phyloP scores from a whole-genome alignment of 1,140 invertebrate genomes.

The Hyles euphorbiae region DNA sequence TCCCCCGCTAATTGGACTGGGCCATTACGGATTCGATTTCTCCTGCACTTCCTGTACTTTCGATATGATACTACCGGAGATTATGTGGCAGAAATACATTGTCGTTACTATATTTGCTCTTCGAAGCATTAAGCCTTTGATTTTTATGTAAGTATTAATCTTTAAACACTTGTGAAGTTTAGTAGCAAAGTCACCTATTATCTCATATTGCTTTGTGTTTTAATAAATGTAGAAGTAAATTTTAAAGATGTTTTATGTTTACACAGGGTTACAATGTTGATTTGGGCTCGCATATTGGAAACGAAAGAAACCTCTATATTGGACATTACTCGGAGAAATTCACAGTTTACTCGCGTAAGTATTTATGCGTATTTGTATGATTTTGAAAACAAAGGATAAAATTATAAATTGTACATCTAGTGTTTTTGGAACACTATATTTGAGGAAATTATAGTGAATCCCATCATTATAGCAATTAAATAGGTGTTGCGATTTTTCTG shows the following conservation, averaged over 20 bases:
- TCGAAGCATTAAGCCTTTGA: slow-evolving; percentile 44
- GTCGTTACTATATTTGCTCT: slow-evolving; percentile 40
- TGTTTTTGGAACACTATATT: too few relatives aligned
- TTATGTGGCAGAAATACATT: slow-evolving; percentile 34
- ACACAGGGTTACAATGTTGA: slow-evolving; percentile 45
- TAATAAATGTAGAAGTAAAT: too few relatives aligned
- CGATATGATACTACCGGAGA: slow-evolving; percentile 42
- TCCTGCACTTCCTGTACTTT: slow-evolving; percentile 43
- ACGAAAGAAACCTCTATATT: slow-evolving; percentile 19
- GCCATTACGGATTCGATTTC: slow-evolving; percentile 43
- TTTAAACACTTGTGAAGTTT: too few relatives aligned
- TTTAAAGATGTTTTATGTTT: slow-evolving; percentile 5
- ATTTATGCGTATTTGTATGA: too few relatives aligned
- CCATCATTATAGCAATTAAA: too few relatives aligned
- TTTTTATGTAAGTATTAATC: slow-evolving; percentile 45
- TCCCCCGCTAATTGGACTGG: slow-evolving; percentile 42
- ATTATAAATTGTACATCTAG: too few relatives aligned
- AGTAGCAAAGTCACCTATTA: too few relatives aligned
- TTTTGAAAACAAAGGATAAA: too few relatives aligned
- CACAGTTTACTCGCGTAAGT: slow-evolving; percentile 37
- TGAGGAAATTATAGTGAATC: too few relatives aligned
- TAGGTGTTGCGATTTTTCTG: too few relatives aligned
- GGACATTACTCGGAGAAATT: slow-evolving; percentile 22
- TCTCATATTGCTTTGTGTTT: too few relatives aligned
- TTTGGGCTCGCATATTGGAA: slow-evolving; percentile 41